Conservation (phyloP, 2,113 vertebrate species). For the Gobius niger region DNA sequence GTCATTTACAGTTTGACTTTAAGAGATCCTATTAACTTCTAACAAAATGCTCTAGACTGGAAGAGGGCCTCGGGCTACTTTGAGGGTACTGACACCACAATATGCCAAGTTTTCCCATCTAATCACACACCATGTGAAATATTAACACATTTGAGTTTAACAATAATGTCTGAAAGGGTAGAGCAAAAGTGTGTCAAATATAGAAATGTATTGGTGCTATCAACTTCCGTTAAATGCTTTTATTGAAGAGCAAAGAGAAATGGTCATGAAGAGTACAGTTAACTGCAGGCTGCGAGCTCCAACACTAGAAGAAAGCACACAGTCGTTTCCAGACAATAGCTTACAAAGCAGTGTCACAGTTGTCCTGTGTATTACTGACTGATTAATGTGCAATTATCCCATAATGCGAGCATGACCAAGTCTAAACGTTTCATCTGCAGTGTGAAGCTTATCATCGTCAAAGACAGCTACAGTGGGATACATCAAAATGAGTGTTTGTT, state of each 20-base stretch:
- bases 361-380: conserved; percentile 12
- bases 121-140: background rate
- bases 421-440: conserved; percentile 7
- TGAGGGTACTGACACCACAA: conserved; percentile 28
- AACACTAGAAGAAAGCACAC: background rate
- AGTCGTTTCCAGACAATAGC: conserved; percentile 4
- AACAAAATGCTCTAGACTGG: conserved; percentile 55
- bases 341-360: background rate
- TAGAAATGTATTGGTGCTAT: background rate
- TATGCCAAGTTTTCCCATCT: conserved; percentile 6
- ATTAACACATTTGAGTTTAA: background rate
- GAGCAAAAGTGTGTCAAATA: background rate
- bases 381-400: conserved; percentile 5
- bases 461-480: conserved; percentile 4
- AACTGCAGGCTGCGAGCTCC: background rate
- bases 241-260: background rate
- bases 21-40: conserved; percentile 58
- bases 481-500: conserved; percentile 5
- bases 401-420: conserved; percentile 8
- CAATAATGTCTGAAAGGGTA: background rate
- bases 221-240: background rate
- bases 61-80: conserved; percentile 38
- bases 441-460: background rate
- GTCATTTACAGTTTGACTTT: conserved; percentile 66
- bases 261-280: background rate